Base-by-base conservation (phyloP, 2,113 vertebrate genomes). In the Ciconia stormi region DNA sequence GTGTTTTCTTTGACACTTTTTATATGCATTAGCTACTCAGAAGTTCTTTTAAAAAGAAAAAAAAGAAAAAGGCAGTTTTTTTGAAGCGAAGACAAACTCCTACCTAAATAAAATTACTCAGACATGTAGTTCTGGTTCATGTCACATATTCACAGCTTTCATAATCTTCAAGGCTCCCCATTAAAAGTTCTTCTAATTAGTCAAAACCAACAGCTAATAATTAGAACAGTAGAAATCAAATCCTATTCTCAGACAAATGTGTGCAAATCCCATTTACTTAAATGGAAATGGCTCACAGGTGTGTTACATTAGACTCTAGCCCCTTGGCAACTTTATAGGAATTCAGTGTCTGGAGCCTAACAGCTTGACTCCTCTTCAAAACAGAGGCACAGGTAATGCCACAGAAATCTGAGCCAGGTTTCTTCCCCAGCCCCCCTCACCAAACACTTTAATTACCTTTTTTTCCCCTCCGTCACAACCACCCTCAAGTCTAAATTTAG, bases 251-350 rank as follows among this genome's bases (percentile, higher is more conserved):
- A 96, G 92, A 89, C 90, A 87, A 94, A 85, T 16, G 62, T 63
- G 81, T 96, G 95, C 63, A 96, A 96, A 97, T 93, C 81, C 77
- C 82, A 91, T 95, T 96, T 80, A 73, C 62, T 66, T 42, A 56
- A 66, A 58, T 62, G 67, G 62, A 22, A 97, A 91, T 25, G 42
- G 67, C 87, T 94, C 73, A 84, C 78, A 90, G 89, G 84, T 95
- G 89, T 72, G 73, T 82, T 80, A 34, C 53, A 77, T 88, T 80
- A 91, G 47, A 79, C 38, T 62, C 30, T 3, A 83, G 61, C 36
- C 70, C 42, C 80, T 76, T 7, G 0, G 58, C 44, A 95, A 6
- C 77, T 70, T 90, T 44, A 70, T 40, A 91, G 89, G 70, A 93
- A 86, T 78, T 77, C 74, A 73, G 74, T 40, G 71, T 93, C 91